Evolutionary conservation across 2,888 invertebrate species (phyloP).

Genomic region (Teleiodes luculella): DNA sequence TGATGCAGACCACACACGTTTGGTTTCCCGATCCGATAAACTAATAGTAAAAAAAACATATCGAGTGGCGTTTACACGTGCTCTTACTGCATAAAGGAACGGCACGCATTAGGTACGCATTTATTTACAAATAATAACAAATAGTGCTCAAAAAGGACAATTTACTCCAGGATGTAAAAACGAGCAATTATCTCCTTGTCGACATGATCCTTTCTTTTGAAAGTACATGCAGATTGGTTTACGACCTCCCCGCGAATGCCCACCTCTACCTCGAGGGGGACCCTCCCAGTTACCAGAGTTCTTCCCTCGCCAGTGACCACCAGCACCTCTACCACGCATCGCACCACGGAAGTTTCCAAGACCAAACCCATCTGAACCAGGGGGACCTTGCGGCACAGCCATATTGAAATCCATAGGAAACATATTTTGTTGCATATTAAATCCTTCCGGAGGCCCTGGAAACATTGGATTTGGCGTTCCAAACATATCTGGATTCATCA

Average conservation of each 20-base stretch:
- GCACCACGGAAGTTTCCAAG: conserved; percentile 74
- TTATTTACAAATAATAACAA: background rate
- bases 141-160: conserved; percentile 65
- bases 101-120: background rate
- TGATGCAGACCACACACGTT: too few species aligned
- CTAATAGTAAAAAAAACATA: too few species aligned
- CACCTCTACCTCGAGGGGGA: conserved; percentile 66
- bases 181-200: conserved; percentile 89
- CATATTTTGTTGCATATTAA: conserved; percentile 69
- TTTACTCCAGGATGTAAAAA: conserved; percentile 88
- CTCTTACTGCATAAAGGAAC: conserved; percentile 6
- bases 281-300: conserved; percentile 69
- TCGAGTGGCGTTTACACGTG: too few species aligned
- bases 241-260: conserved; percentile 73
- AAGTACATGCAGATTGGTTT: conserved; percentile 86
- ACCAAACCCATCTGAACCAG: conserved; percentile 57
- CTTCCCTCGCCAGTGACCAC: conserved; percentile 74
- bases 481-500: conserved; percentile 70
- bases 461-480: conserved; percentile 55
- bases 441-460: conserved; percentile 59
- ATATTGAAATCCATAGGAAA: conserved; percentile 75
- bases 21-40: too few species aligned
- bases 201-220: conserved; percentile 88
- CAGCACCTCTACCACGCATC: conserved; percentile 75
- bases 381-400: conserved; percentile 51